A percentile compares a stretch with the other conserved stretches of the same genome.
These are phyloP conservation scores for Piaya cayana DNA, from an alignment of 2,113 vertebrate genomes.

Conservation along the genomic window DNA sequence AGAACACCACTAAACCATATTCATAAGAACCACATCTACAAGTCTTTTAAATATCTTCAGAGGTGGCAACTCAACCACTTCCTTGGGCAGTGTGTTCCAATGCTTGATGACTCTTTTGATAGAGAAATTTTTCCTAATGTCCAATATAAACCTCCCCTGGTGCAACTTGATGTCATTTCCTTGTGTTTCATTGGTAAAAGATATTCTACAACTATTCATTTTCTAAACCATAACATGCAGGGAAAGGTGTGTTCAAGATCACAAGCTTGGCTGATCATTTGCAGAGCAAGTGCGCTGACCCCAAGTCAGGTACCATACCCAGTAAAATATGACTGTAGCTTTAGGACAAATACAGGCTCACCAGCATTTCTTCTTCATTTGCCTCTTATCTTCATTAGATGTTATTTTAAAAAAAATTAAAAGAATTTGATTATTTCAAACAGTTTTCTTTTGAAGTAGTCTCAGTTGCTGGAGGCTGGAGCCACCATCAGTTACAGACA, in stretches of 20 bases:
- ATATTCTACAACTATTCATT: background rate
- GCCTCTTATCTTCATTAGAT: background rate
- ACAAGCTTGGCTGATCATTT: background rate
- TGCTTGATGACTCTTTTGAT: too few species aligned
- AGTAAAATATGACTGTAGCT: background rate
- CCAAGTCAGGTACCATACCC: fast-evolving
- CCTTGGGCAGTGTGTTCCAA: too few species aligned
- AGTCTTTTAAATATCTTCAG: too few species aligned
- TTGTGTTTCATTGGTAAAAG: background rate
- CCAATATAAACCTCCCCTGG: too few species aligned
- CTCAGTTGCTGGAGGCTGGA: background rate
- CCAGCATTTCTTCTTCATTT: background rate
- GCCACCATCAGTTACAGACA: background rate
- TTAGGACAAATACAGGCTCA: background rate
- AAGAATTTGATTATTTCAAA: background rate
- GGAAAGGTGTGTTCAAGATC: background rate
- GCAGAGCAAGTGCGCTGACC: background rate
- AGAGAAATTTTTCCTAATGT: too few species aligned
- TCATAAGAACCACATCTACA: too few species aligned
- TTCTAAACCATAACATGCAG: background rate
- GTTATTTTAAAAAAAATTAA: background rate
- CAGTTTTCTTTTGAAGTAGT: background rate
- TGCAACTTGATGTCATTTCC: too few species aligned
- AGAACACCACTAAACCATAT: too few species aligned
- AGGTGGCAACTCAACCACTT: too few species aligned